Base-by-base conservation (phyloP, 2,797 vertebrate species). In the Liparis tanakae region DNA sequence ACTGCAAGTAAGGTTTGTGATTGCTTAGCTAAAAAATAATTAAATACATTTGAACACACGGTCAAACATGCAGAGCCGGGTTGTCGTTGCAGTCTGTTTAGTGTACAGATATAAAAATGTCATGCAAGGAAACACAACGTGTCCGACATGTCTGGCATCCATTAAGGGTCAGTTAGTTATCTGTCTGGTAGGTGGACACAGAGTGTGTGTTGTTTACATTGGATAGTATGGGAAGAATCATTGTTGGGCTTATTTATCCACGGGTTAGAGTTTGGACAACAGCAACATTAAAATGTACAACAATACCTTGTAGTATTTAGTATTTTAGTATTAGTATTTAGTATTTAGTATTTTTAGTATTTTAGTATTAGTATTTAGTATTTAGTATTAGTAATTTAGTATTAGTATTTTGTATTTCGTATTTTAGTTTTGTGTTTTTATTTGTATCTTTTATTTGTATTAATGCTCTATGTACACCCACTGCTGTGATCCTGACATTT, bases 71-170 rank as follows among this genome's bases (percentile, higher is more conserved):
- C 12, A 68, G 20, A 64, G 39, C 54, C 48, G 39, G 36, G 4
- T 44, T 61, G 39, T 70, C 51, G 43, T 13, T 39, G 18, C 65
- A 30, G 14, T 3, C 30, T 54, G 53, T 41, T 73, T n/a, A 56
- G 46, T 48, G 30, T 69, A 4, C 7, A n/a, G 30, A 18, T n/a
- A 13, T 3, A 3, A 50, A 22, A 17, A 53, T 41, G 41, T 57
- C 37, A 46, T 48, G 18, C 34, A 44, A 60, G 72, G 65, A 81
- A 77, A 55, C 37, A 25, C 18, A 15, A 15, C 55, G 53, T 62
- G 65, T 53, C 56, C 72, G 55, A 61, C 64, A 48, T 46, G 63
- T 79, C 76, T 82, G 83, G 37, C 67, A 84, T 76, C 74, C 78
- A 80, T 72, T 72, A 61, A 70, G 51, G 48, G 64, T 87, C 78